Evolutionary conservation across 2,113 vertebrate species (phyloP).

Genomic region (Chaetura pelagica): DNA sequence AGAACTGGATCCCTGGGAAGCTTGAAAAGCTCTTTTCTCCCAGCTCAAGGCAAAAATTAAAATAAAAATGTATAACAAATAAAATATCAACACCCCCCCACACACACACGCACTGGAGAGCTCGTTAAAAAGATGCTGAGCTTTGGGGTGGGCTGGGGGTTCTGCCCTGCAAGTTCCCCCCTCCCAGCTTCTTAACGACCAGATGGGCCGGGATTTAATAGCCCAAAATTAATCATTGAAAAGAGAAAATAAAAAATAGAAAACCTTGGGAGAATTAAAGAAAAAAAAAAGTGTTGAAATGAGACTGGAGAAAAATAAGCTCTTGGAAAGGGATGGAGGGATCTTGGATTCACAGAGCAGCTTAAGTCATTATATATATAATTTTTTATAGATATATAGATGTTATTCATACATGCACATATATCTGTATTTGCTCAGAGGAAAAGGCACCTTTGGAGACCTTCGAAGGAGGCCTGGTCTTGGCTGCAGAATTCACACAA

Average conservation of each 20-base stretch:
- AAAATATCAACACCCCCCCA: too few species aligned
- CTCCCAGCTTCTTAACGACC: neutral
- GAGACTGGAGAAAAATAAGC: neutral
- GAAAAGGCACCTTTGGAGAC: slow-evolving; percentile 41
- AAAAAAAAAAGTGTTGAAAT: slow-evolving; percentile 7
- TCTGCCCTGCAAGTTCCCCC: neutral
- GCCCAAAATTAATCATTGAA: neutral
- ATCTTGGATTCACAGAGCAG: neutral
- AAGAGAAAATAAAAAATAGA: neutral
- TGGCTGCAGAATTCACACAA: slow-evolving; percentile 61
- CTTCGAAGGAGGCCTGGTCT: slow-evolving; percentile 43
- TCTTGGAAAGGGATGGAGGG: slow-evolving; percentile 1
- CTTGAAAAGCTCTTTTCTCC: neutral
- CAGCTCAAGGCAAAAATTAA: neutral
- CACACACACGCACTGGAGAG: too few species aligned
- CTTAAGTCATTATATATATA: slow-evolving; percentile 22
- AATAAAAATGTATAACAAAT: neutral
- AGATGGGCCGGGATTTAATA: neutral
- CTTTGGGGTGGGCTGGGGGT: neutral
- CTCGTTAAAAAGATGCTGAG: neutral
- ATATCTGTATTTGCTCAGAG: slow-evolving; percentile 37
- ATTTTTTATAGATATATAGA: neutral
- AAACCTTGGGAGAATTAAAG: too few species aligned
- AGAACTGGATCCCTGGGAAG: neutral
- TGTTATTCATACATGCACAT: neutral